phyloP scores from a whole-genome alignment of 2,888 invertebrate genomes.

The Ramazzottius varieornatus region DNA sequence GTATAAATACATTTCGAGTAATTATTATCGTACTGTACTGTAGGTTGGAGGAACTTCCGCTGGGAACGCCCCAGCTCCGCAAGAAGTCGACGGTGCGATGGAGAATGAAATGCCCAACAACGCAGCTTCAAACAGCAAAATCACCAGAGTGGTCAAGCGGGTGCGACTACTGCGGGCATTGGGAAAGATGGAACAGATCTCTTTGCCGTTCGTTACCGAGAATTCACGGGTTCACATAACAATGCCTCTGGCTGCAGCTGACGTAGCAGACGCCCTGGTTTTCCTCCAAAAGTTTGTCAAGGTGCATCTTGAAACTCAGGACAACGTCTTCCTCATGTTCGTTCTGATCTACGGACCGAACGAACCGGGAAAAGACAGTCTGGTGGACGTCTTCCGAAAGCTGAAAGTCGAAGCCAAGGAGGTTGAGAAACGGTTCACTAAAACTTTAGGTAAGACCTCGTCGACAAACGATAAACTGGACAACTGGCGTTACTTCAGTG shows the following conservation, averaged over 20 bases:
- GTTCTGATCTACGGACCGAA: constrained; percentile 31
- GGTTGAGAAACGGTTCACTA: constrained; percentile 4
- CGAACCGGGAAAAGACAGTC: constrained; percentile 34
- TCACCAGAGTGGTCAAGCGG: constrained; percentile 22
- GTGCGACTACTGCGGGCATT: constrained; percentile 56
- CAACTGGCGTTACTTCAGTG: not conserved
- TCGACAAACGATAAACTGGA: not conserved
- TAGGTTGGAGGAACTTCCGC: too few species aligned
- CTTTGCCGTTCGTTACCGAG: constrained; percentile 85
- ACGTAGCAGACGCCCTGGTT: constrained; percentile 29
- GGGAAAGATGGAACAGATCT: constrained; percentile 59
- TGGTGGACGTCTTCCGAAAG: constrained; percentile 31
- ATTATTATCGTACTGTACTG: too few species aligned
- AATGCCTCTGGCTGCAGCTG: constrained; percentile 33
- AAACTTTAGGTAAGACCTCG: not conserved
- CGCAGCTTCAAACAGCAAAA: constrained; percentile 11
- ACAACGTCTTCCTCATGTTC: constrained; percentile 48
- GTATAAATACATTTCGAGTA: too few species aligned
- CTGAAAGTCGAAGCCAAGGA: constrained; percentile 28
- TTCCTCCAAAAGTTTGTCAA: constrained; percentile 46
- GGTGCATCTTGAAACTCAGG: constrained; percentile 43
- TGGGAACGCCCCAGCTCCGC: too few species aligned
- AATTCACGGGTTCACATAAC: constrained; percentile 51
- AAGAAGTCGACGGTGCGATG: too few species aligned
- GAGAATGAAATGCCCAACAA: too few species aligned